Conservation (phyloP, 2,888 invertebrate species). For the Cephus spinipes region DNA sequence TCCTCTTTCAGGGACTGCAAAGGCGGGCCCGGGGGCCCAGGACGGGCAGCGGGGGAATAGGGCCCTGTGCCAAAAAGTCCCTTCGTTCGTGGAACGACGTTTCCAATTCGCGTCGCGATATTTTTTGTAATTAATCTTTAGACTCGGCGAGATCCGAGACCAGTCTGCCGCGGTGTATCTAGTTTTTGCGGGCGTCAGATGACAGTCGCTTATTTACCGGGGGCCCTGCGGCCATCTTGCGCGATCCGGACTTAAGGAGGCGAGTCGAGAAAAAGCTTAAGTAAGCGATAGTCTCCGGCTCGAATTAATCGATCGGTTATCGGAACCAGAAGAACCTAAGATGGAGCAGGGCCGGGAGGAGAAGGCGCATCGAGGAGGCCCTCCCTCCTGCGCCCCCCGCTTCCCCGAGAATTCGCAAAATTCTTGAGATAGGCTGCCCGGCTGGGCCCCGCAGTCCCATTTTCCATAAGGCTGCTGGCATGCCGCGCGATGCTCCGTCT, state of each 20-base stretch:
- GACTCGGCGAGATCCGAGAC: constrained; percentile 48
- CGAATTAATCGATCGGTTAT: constrained; percentile 62
- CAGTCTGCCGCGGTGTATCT: constrained; percentile 61
- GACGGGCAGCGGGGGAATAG: not conserved
- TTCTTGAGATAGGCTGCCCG: too few species aligned
- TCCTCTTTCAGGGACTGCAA: too few species aligned
- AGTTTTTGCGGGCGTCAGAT: constrained; percentile 65
- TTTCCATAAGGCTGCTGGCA: too few species aligned
- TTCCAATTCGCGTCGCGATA: constrained; percentile 60
- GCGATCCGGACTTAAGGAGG: constrained; percentile 61
- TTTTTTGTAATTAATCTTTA: constrained; percentile 65
- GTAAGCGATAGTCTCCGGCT: constrained; percentile 41
- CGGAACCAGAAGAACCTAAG: constrained; percentile 15
- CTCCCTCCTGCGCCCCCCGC: not conserved
- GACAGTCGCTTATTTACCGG: constrained; percentile 66
- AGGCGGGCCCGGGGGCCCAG: not conserved
- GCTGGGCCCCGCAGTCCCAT: too few species aligned
- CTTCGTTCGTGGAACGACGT: constrained; percentile 58
- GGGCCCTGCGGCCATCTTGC: constrained; percentile 62
- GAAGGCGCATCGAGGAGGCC: too few species aligned
- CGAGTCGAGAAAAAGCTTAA: constrained; percentile 38
- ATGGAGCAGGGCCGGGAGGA: not conserved
- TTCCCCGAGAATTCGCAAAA: not conserved
- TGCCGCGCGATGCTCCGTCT: too few species aligned
- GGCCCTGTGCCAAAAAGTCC: constrained; percentile 7